Evolutionary conservation across 1,140 invertebrate genomes (phyloP), one percentile per base, ranked within the genome.

Genomic region (Drosophila neocordata): DNA sequence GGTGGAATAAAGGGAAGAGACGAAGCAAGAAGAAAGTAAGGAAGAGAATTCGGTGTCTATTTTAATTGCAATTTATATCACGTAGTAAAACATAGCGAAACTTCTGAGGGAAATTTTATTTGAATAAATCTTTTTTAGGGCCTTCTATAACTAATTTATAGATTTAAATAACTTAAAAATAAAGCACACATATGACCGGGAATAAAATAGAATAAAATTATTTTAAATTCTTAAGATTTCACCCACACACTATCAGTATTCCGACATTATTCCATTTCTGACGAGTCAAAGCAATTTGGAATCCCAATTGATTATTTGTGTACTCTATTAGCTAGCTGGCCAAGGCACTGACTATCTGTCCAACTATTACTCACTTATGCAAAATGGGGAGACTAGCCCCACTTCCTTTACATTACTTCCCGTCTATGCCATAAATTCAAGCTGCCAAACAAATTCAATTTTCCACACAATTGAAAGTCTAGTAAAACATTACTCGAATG

Each of bases 401-500:
- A 51, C 24, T 61, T 44, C 13, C 15, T 12, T 24, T 11, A 9
- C 11, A 67, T 15, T 53, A 61, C 38, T 55, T 69, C 65, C 65
- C 73, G 73, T 65, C 65, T 20, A 11, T 37, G 35, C 15, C 61
- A 65, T 61, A 55, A 55, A 55, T 55, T 55, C 27, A 8, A n/a
- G 24, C 65, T 77, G 60, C 24, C 22, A 20, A 73, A 48, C 38
- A 34, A 70, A 60, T 82, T 82, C 69, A 67, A 81, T 81, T 81
- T 81, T 81, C 78, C 78, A 52, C 18, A 38, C 72, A 79, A 79
- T 83, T 76, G 67, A 75, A 69, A 57, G 27, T 48, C 66, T 53
- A 58, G 41, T 48, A 18, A 48, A 48, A 63, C 68, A 69, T 69
- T 65, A 79, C 48, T 76, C 51, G 53, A 61, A 37, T 48, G 66